These are phyloP conservation scores for Dione juno DNA, from an alignment of 2,888 invertebrate species.

Conservation along the genomic window DNA sequence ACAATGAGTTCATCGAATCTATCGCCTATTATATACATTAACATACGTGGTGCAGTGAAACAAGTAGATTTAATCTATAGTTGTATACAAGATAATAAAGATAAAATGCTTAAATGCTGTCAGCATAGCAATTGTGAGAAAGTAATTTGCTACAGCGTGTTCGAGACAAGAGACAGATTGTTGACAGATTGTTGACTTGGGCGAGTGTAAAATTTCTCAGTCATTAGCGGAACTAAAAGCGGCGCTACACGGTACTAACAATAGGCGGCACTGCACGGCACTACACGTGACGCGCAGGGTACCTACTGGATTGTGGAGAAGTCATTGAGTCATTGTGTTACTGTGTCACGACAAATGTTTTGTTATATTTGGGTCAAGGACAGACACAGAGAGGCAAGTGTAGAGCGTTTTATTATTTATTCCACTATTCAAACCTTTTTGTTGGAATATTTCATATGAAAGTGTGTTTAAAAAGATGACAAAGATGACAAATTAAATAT, in stretches of 20 bases:
- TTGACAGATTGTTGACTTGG: constrained; percentile 40
- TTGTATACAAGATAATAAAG: background rate
- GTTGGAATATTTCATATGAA: constrained; percentile 11
- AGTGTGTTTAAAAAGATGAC: background rate
- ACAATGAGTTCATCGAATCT: background rate
- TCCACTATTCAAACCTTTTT: constrained; percentile 44
- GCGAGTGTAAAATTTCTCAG: constrained; percentile 38
- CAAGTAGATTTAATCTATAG: background rate
- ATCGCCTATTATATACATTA: background rate
- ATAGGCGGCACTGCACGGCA: constrained; percentile 42
- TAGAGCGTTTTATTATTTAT: constrained; percentile 50
- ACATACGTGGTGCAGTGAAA: background rate
- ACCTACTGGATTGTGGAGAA: constrained; percentile 31
- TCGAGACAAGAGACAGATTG: constrained; percentile 35
- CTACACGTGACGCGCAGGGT: constrained; percentile 22
- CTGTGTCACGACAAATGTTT: constrained; percentile 70
- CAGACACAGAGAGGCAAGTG: constrained; percentile 57
- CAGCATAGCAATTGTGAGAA: constrained; percentile 28
- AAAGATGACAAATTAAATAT: background rate
- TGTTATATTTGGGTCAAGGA: constrained; percentile 78
- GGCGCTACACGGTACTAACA: constrained; percentile 37
- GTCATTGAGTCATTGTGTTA: constrained; percentile 55
- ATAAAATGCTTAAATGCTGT: background rate
- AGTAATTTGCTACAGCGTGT: constrained; percentile 54
- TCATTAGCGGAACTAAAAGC: constrained; percentile 41